Conservation (phyloP, 1,140 invertebrate genomes). For the Wiebesia pumilae region DNA sequence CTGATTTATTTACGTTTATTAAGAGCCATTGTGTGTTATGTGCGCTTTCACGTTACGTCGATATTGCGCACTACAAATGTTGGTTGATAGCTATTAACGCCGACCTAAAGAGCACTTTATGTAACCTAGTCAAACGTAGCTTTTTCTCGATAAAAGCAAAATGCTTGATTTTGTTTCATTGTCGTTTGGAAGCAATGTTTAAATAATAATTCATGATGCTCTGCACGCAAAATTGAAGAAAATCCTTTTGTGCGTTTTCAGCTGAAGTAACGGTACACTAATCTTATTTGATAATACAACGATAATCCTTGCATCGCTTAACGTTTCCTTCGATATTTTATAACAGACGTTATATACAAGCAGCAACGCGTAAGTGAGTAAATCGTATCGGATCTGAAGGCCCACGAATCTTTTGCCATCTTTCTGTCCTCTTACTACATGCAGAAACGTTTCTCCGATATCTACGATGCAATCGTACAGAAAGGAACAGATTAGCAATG, state of each 20-base stretch:
- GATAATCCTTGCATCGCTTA: background rate
- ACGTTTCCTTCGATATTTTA: background rate
- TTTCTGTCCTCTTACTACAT: too few species aligned
- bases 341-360: background rate
- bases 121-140: background rate
- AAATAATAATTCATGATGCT: background rate
- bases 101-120: background rate
- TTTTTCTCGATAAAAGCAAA: background rate
- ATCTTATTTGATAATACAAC: background rate
- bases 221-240: background rate
- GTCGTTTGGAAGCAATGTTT: background rate
- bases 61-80: background rate
- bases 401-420: too few species aligned
- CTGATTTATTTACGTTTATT: conserved; percentile 49
- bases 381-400: background rate
- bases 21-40: conserved; percentile 34
- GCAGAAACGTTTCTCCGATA: too few species aligned
- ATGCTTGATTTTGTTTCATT: background rate
- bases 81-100: conserved; percentile 20
- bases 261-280: background rate
- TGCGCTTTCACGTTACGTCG: background rate
- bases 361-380: background rate
- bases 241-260: background rate
- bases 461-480: too few species aligned
- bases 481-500: too few species aligned